Evolutionary conservation across 2,888 invertebrate genomes (phyloP).

Genomic region (Resseliella maxima): DNA sequence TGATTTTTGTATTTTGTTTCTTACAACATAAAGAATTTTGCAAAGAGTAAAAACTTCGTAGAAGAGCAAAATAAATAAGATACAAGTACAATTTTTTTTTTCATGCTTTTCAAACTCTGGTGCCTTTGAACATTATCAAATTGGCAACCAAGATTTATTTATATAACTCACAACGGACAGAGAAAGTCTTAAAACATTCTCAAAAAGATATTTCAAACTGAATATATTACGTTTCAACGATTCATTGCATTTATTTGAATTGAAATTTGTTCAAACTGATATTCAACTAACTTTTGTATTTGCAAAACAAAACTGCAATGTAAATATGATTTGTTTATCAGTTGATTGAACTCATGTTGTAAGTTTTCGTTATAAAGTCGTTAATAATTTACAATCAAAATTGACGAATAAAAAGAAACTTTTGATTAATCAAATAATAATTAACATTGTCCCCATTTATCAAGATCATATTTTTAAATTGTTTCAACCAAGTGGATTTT

Average conservation of each 20-base stretch:
- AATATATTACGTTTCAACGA: not conserved
- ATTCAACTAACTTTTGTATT: slow-evolving; percentile 2
- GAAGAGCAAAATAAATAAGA: not conserved
- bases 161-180: not conserved
- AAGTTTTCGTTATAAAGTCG: not conserved
- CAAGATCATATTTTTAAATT: not conserved
- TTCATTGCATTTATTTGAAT: not conserved
- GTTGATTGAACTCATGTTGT: not conserved
- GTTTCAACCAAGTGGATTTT: not conserved
- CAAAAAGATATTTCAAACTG: not conserved
- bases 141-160: slow-evolving; percentile 6
- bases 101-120: slow-evolving; percentile 5
- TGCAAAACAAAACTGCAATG: not conserved
- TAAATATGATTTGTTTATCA: not conserved
- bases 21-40: not conserved
- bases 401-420: not conserved
- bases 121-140: not conserved
- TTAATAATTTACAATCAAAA: not conserved
- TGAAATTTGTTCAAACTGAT: not conserved
- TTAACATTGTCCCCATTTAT: not conserved
- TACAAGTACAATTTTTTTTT: not conserved
- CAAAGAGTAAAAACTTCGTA: not conserved
- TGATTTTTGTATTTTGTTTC: not conserved
- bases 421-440: not conserved
- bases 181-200: not conserved